A percentile compares a stretch with the other conserved stretches of the same genome.
These are phyloP conservation scores for Xiphias gladius DNA, from an alignment of 2,113 vertebrate species.

Conservation along the genomic window DNA sequence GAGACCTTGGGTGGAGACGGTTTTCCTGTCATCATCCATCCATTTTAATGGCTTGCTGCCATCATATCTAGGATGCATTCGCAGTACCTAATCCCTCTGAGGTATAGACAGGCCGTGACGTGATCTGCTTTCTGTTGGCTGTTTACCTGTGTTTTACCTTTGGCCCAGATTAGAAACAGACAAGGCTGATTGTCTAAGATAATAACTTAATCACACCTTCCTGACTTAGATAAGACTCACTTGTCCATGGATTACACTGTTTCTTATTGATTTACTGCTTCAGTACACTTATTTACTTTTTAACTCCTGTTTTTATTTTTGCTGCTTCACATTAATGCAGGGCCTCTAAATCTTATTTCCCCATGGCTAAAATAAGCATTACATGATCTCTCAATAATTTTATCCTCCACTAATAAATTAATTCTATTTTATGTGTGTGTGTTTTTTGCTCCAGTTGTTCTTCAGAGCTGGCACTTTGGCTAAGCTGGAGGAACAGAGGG, in stretches of 20 bases:
- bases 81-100: constrained; percentile 36
- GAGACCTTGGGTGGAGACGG: constrained; percentile 38
- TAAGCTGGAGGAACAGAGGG: constrained; percentile 94
- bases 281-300: constrained; percentile 58
- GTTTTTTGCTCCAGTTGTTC: constrained; percentile 87
- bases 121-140: constrained; percentile 51
- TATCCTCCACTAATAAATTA: constrained; percentile 29
- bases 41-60: constrained; percentile 47
- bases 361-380: constrained; percentile 28
- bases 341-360: constrained; percentile 27
- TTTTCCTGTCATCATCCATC: constrained; percentile 45
- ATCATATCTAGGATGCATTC: constrained; percentile 41
- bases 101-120: constrained; percentile 36
- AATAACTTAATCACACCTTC: constrained; percentile 69
- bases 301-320: constrained; percentile 46
- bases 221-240: constrained; percentile 61
- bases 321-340: constrained; percentile 27
- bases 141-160: constrained; percentile 71
- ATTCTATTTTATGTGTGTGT: constrained; percentile 31
- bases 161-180: constrained; percentile 69
- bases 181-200: constrained; percentile 64
- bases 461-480: constrained; percentile 94
- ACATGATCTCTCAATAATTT: constrained; percentile 17
- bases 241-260: constrained; percentile 70
- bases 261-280: constrained; percentile 71